Evolutionary conservation across 2,797 vertebrate genomes (phyloP).

Genomic region (Calcarius lapponicus): DNA sequence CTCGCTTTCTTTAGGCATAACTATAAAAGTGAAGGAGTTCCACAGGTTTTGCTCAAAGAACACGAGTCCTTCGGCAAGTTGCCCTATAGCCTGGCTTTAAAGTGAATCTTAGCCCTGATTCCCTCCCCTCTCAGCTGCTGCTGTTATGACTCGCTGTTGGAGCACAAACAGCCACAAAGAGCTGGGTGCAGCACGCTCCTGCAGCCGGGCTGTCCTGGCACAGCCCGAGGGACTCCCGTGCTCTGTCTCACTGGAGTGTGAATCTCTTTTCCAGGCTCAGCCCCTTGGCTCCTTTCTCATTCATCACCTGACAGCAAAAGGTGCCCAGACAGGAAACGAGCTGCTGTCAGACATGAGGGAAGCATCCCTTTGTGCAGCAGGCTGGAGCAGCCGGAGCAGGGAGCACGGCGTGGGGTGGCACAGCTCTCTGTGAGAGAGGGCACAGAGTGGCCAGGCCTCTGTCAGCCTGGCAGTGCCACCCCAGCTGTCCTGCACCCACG

Average conservation of each 20-base stretch:
- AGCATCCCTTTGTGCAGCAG: background rate
- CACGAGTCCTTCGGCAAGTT: background rate
- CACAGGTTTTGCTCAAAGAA: background rate
- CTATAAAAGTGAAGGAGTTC: background rate
- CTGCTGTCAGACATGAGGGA: background rate
- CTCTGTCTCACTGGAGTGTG: background rate
- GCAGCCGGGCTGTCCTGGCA: background rate
- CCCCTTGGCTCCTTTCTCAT: background rate
- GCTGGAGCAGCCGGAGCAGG: background rate
- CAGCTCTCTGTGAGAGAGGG: background rate
- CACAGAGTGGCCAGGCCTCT: background rate
- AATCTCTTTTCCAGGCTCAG: background rate
- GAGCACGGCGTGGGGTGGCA: background rate
- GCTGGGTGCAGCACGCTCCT: background rate
- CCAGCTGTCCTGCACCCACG: rapidly evolving
- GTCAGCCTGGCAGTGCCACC: background rate
- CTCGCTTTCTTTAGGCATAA: background rate
- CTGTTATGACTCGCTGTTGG: background rate
- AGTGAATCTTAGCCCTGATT: background rate
- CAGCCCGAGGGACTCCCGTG: background rate
- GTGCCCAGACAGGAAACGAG: constrained; percentile 4
- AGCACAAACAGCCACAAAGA: background rate
- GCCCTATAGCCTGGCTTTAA: background rate
- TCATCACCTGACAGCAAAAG: background rate
- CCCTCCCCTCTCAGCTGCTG: background rate